A percentile compares a stretch with the other conserved stretches of the same genome.
phyloP scores from a whole-genome alignment of 1,140 invertebrate genomes.

The Gyrodactylus salaris region DNA sequence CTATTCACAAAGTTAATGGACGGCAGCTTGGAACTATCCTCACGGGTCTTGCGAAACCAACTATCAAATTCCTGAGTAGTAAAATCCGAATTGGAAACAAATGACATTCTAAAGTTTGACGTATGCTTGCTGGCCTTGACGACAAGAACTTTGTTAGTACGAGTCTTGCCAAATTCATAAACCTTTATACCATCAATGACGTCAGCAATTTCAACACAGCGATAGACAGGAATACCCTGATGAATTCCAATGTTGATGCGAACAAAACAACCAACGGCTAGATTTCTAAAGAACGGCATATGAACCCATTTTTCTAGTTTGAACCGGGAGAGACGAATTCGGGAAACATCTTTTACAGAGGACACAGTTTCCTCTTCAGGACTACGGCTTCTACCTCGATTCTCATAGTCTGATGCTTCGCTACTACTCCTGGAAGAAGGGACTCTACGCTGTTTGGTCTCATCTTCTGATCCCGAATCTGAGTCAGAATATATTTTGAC shows the following conservation, averaged over 20 bases:
- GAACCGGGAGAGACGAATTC: conserved; percentile 49
- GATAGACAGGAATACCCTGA: conserved; percentile 42
- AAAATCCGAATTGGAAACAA: conserved; percentile 85
- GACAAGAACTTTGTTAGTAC: conserved; percentile 52
- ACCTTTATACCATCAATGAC: conserved; percentile 77
- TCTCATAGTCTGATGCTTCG: background rate
- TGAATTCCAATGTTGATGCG: conserved; percentile 74
- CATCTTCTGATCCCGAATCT: background rate
- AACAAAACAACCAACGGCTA: conserved; percentile 66
- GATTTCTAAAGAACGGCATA: conserved; percentile 60
- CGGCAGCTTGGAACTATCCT: conserved; percentile 40
- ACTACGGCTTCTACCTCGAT: background rate
- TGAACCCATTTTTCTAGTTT: conserved; percentile 75
- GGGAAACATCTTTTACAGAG: conserved; percentile 38
- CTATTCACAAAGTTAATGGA: conserved; percentile 43
- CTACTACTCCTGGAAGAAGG: background rate
- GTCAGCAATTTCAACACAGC: conserved; percentile 45
- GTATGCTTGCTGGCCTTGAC: conserved; percentile 47
- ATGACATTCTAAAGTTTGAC: conserved; percentile 63
- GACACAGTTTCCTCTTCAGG: conserved; percentile 23
- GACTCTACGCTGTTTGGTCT: background rate
- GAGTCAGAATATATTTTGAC: background rate
- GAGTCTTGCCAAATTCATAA: conserved; percentile 45
- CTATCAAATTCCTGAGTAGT: conserved; percentile 60
- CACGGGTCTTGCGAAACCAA: conserved; percentile 48